phyloP scores from a whole-genome alignment of 2,888 invertebrate species.

The Dorcus parallelipipedus region DNA sequence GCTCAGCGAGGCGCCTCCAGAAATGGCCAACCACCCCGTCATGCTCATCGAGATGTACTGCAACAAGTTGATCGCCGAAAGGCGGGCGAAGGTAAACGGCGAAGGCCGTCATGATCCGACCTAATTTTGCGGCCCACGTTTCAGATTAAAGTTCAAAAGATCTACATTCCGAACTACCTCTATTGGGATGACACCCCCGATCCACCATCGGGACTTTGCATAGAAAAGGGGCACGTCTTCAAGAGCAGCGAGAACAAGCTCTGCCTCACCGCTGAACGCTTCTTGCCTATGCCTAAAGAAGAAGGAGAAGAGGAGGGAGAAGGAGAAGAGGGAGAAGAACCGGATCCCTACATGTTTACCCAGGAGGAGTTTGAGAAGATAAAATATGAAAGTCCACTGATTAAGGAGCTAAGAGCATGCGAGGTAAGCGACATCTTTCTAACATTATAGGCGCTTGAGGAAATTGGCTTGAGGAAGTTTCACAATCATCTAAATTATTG shows the following conservation, averaged over 20 bases:
- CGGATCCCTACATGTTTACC: conserved; percentile 51
- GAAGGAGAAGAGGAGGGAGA: conserved; percentile 51
- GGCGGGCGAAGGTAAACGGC: conserved; percentile 51
- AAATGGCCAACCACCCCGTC: conserved; percentile 64
- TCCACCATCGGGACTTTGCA: conserved; percentile 47
- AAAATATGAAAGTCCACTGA: conserved; percentile 61
- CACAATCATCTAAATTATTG: too few relatives aligned
- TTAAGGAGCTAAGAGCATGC: conserved; percentile 57
- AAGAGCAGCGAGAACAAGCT: conserved; percentile 46
- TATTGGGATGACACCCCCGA: conserved; percentile 47
- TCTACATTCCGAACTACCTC: conserved; percentile 43
- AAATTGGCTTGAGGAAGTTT: too few relatives aligned
- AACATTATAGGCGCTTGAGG: too few relatives aligned
- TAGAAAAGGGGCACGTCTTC: conserved; percentile 47
- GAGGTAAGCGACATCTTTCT: conserved; percentile 48
- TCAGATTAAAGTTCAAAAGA: conserved; percentile 44
- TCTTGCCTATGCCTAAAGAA: conserved; percentile 30
- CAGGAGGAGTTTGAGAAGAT: conserved; percentile 58
- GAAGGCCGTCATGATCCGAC: neutral
- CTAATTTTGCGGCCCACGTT: conserved; percentile 3
- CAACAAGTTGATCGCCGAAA: conserved; percentile 50
- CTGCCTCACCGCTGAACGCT: conserved; percentile 46
- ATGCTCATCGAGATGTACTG: conserved; percentile 61
- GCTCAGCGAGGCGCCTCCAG: conserved; percentile 62
- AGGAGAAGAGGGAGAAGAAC: too few relatives aligned